These are phyloP conservation scores for Erinaceus europaeus DNA, from an alignment of 2,113 vertebrate species.

Conservation along the genomic window DNA sequence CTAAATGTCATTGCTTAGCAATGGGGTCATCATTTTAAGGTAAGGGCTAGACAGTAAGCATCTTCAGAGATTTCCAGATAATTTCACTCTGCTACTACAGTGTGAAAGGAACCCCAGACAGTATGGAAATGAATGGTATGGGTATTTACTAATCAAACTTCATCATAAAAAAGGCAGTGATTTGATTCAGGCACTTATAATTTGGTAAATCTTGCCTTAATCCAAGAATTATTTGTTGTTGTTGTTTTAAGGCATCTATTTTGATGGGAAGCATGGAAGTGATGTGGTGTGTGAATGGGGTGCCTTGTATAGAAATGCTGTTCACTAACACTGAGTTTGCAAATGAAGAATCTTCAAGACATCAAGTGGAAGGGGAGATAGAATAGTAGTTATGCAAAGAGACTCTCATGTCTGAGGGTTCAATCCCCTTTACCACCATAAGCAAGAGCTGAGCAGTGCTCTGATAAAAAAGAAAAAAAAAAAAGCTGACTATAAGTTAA, in stretches of 20 bases:
- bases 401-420: too few species aligned
- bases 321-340: neutral
- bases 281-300: neutral
- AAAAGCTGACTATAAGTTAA: too few species aligned
- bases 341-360: neutral
- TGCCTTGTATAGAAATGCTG: neutral
- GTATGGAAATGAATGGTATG: neutral
- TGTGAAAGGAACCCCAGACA: neutral
- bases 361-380: neutral
- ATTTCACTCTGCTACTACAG: neutral
- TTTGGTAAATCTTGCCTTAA: too few species aligned
- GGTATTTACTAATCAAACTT: neutral
- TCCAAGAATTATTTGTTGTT: neutral
- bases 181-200: neutral
- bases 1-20: neutral
- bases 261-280: neutral
- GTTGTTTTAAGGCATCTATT: neutral
- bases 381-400: too few species aligned
- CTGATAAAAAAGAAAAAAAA: too few species aligned
- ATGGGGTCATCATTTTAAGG: neutral
- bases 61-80: neutral
- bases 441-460: too few species aligned
- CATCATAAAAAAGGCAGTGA: neutral
- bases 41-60: neutral
- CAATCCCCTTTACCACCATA: too few species aligned